Evolutionary conservation across 2,113 vertebrate genomes (phyloP).

Genomic region (Sorex fumeus): DNA sequence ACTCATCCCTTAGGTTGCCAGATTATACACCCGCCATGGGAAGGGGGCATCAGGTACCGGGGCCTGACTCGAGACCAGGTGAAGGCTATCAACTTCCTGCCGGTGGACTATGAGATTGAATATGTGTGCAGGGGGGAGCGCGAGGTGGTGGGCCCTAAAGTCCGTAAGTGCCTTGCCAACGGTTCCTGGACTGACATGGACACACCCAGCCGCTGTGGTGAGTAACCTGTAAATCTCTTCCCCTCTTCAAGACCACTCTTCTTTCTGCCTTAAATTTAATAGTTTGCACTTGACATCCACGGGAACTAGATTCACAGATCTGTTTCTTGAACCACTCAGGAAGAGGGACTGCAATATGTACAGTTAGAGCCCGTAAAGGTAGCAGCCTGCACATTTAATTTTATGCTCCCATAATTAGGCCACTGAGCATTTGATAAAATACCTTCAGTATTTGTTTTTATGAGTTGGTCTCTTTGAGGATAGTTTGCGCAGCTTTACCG

Average conservation of each 20-base stretch:
- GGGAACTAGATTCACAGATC: slow-evolving; percentile 9
- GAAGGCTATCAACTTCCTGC: slow-evolving; percentile 92
- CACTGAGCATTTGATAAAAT: background rate
- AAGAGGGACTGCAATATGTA: background rate
- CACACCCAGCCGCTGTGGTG: slow-evolving; percentile 94
- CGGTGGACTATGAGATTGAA: slow-evolving; percentile 97
- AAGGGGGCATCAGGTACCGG: slow-evolving; percentile 96
- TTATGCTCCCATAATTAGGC: slow-evolving; percentile 19
- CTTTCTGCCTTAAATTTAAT: background rate
- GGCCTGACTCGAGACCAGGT: slow-evolving; percentile 96
- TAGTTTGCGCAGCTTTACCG: background rate
- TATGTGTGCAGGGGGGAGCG: slow-evolving; percentile 96
- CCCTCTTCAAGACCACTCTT: background rate
- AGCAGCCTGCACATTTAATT: slow-evolving; percentile 1
- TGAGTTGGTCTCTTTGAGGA: slow-evolving; percentile 57
- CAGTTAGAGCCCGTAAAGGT: background rate
- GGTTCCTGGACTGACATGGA: slow-evolving; percentile 96
- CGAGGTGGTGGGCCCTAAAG: slow-evolving; percentile 95
- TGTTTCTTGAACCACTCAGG: background rate
- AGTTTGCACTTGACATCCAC: background rate
- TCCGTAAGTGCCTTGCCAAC: slow-evolving; percentile 95
- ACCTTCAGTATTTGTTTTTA: slow-evolving; percentile 48
- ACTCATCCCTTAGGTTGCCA: slow-evolving; percentile 90
- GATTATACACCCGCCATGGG: slow-evolving; percentile 96
- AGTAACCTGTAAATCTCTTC: slow-evolving; percentile 82